phyloP scores from a whole-genome alignment of 2,888 invertebrate genomes.

The Pomacea canaliculata region DNA sequence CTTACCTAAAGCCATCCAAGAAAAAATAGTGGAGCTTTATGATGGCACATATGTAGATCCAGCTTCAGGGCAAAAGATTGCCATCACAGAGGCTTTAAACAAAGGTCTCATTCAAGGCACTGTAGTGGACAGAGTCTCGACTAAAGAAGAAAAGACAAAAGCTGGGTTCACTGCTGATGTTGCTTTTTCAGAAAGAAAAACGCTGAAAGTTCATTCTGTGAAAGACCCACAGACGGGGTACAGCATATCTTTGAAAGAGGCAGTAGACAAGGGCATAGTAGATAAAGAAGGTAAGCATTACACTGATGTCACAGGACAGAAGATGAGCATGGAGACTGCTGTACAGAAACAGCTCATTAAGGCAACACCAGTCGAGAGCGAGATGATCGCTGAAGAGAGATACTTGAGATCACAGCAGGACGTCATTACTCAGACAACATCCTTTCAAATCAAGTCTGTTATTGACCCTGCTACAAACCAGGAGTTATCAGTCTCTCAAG shows the following conservation, averaged over 20 bases:
- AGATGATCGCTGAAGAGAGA: slow-evolving; percentile 42
- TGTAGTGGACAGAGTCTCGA: slow-evolving; percentile 51
- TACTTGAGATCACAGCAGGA: slow-evolving; percentile 38
- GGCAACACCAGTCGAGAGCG: slow-evolving; percentile 26
- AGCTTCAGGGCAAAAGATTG: slow-evolving; percentile 83
- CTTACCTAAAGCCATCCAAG: slow-evolving; percentile 52
- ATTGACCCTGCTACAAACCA: slow-evolving; percentile 84
- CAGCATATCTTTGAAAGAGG: slow-evolving; percentile 78
- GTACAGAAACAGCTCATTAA: slow-evolving; percentile 33
- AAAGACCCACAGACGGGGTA: slow-evolving; percentile 84
- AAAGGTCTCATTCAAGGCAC: slow-evolving; percentile 75
- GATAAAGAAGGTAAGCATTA: slow-evolving; percentile 51
- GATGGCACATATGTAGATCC: slow-evolving; percentile 86
- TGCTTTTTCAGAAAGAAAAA: slow-evolving; percentile 56
- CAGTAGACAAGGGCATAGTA: slow-evolving; percentile 79
- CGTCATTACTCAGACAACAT: slow-evolving; percentile 46
- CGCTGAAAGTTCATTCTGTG: slow-evolving; percentile 57
- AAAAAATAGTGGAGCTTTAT: slow-evolving; percentile 65
- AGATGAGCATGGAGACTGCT: slow-evolving; percentile 54
- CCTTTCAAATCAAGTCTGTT: slow-evolving; percentile 70
- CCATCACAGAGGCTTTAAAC: slow-evolving; percentile 85
- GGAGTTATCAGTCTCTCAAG: slow-evolving; percentile 74
- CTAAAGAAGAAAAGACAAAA: slow-evolving; percentile 52
- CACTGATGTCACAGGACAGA: slow-evolving; percentile 47
- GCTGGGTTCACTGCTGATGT: slow-evolving; percentile 55